A percentile compares a stretch with the other conserved stretches of the same genome.
Evolutionary conservation across 2,797 vertebrate species (phyloP).

Genomic region (Thalassophryne amazonica): DNA sequence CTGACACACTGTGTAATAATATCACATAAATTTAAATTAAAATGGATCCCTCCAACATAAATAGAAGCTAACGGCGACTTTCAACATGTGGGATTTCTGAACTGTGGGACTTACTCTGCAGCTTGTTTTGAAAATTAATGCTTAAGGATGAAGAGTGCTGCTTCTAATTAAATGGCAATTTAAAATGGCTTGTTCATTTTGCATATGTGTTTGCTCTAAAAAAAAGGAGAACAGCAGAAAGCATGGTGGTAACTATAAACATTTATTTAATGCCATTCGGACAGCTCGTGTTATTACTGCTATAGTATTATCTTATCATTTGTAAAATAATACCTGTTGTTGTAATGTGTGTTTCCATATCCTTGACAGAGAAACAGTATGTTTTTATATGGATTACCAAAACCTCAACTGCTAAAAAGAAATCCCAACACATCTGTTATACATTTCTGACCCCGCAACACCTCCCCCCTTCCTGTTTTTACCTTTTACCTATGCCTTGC

Average conservation of each 20-base stretch:
- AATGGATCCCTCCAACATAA: slow-evolving; percentile 45
- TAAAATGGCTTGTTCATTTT: background rate
- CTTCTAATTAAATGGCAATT: background rate
- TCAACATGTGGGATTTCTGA: slow-evolving; percentile 26
- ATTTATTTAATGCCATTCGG: background rate
- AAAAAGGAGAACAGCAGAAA: background rate
- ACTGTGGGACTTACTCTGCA: background rate
- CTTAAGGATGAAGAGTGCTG: background rate
- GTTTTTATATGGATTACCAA: slow-evolving; percentile 36
- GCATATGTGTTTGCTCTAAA: background rate
- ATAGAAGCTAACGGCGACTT: slow-evolving; percentile 32
- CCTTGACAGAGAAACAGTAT: slow-evolving; percentile 7
- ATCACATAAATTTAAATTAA: slow-evolving; percentile 57
- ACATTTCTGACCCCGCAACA: slow-evolving; percentile 42
- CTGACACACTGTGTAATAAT: slow-evolving; percentile 51
- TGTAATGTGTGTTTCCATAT: slow-evolving; percentile 32
- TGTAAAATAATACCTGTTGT: slow-evolving; percentile 5
- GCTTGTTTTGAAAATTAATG: background rate
- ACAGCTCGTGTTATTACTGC: slow-evolving; percentile 7
- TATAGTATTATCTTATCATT: slow-evolving; percentile 17
- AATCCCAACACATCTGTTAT: slow-evolving; percentile 58
- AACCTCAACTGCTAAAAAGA: slow-evolving; percentile 39
- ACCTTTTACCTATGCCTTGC: background rate
- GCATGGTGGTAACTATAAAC: background rate
- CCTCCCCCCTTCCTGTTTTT: background rate